A percentile compares a stretch with the other conserved stretches of the same genome.
phyloP scores from a whole-genome alignment of 2,113 vertebrate genomes.

The Mustela lutreola region DNA sequence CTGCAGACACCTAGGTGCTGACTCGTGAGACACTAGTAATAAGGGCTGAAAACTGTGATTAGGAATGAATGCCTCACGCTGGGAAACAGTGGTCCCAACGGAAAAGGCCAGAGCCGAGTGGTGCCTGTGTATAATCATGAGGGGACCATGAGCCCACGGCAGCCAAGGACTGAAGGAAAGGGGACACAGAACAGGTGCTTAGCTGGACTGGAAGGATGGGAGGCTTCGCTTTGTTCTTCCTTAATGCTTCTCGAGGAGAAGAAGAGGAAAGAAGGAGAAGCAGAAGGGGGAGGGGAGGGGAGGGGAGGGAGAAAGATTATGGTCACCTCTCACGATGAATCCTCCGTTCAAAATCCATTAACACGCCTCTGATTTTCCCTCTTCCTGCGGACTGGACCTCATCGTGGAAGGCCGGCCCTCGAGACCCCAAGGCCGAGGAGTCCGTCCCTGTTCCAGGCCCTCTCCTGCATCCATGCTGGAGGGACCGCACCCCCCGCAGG shows the following conservation, averaged over 20 bases:
- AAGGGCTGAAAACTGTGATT: no score
- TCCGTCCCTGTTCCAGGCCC: accelerated
- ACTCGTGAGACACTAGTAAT: background rate
- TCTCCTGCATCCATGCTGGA: background rate
- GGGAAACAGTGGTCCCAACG: accelerated
- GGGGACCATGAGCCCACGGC: accelerated
- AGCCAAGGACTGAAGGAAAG: background rate
- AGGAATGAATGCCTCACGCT: background rate
- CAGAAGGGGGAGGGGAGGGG: no score
- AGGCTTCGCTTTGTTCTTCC: background rate
- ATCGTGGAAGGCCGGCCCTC: accelerated
- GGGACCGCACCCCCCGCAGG: accelerated
- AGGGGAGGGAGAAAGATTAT: no score
- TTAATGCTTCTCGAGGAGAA: no score
- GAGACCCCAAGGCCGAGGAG: accelerated
- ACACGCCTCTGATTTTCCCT: background rate
- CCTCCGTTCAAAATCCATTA: background rate
- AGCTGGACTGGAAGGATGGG: accelerated
- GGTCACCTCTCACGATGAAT: background rate
- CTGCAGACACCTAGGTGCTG: accelerated
- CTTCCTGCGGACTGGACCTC: background rate
- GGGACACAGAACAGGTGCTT: no score
- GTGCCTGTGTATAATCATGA: accelerated
- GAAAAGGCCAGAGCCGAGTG: background rate
- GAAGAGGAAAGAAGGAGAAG: no score